Percentiles rank a stretch among this genome's conserved stretches.
Conservation (phyloP, 2,888 invertebrate genomes). For the Cerceris rybyensis region DNA sequence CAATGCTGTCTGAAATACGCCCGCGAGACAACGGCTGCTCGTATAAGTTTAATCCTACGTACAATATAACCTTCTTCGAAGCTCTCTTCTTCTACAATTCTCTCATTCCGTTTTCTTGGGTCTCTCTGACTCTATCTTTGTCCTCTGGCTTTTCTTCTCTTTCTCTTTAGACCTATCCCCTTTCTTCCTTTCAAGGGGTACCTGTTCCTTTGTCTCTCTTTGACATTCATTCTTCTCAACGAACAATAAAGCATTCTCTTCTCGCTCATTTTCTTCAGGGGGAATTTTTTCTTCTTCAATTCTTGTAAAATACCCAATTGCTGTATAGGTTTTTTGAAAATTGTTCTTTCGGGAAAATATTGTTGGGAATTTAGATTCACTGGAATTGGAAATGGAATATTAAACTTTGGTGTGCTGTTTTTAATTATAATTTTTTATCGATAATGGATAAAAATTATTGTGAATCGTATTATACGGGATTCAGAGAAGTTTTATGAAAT, state of each 20-base stretch:
- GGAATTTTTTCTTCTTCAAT: background rate
- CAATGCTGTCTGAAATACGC: conserved; percentile 59
- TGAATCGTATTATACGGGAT: no score
- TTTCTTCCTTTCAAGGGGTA: background rate
- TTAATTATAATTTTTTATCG: no score
- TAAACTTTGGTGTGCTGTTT: background rate
- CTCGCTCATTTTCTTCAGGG: background rate
- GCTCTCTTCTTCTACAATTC: conserved; percentile 25
- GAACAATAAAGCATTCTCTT: conserved; percentile 31
- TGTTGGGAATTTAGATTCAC: background rate
- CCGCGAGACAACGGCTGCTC: conserved; percentile 59
- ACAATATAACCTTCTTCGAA: conserved; percentile 53
- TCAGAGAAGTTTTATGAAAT: no score
- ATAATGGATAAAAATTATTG: no score
- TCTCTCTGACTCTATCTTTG: background rate
- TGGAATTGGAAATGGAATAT: background rate
- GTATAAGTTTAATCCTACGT: conserved; percentile 65
- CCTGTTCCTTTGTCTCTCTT: conserved; percentile 4
- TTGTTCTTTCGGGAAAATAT: background rate
- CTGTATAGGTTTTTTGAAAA: background rate
- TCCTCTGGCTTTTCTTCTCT: background rate
- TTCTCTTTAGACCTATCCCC: background rate
- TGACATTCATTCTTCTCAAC: background rate
- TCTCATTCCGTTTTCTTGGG: conserved; percentile 12
- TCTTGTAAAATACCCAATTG: background rate